phyloP scores from a whole-genome alignment of 1,140 invertebrate species.

The Sinella curviseta region DNA sequence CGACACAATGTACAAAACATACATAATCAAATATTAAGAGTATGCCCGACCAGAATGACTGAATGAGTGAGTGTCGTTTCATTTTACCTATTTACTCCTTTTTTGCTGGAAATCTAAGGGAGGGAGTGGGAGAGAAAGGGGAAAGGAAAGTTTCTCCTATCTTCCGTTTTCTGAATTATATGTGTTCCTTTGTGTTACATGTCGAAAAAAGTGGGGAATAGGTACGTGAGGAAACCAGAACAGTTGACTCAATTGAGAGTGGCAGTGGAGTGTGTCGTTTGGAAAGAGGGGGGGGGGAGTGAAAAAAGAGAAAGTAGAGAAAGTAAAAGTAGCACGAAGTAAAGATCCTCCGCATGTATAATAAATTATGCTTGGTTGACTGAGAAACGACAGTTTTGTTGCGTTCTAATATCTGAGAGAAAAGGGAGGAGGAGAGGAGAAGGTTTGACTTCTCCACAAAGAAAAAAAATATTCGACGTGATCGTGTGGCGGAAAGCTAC shows the following conservation, averaged over 20 bases:
- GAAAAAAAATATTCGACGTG: not conserved
- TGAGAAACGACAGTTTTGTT: slow-evolving; percentile 17
- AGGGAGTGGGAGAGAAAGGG: too few relatives aligned
- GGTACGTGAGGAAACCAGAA: not conserved
- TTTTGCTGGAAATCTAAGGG: too few relatives aligned
- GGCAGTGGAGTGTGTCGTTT: too few relatives aligned
- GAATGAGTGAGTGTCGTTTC: too few relatives aligned
- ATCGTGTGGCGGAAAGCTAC: not conserved
- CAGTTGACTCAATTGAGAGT: not conserved
- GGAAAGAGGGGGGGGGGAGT: too few relatives aligned
- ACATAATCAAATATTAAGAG: too few relatives aligned
- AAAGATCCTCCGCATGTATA: not conserved
- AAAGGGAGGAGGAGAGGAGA: too few relatives aligned
- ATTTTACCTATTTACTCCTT: not conserved
- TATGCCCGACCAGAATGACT: too few relatives aligned
- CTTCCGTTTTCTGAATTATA: not conserved
- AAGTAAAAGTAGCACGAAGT: not conserved
- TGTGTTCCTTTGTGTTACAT: not conserved
- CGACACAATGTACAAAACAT: too few relatives aligned
- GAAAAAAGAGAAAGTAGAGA: too few relatives aligned
- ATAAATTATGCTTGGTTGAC: slow-evolving; percentile 25
- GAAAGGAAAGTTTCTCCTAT: not conserved
- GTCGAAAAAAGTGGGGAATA: not conserved
- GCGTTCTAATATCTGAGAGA: not conserved
- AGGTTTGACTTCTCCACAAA: not conserved